Conservation (phyloP, 1,140 invertebrate species). For the Drosophila aff. region DNA sequence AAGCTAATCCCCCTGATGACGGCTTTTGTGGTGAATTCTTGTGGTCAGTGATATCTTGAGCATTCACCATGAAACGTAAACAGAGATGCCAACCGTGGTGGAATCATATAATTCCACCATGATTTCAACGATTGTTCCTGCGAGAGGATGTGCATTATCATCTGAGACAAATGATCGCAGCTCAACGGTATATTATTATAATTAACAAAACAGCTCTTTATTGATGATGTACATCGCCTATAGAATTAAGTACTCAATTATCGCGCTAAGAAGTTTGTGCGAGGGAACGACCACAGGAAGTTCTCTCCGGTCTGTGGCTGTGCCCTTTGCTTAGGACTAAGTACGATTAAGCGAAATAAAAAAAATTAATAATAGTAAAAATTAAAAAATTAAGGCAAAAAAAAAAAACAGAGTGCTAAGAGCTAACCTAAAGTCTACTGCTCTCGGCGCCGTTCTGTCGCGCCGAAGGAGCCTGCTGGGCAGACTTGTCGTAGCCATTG, state of each 20-base stretch:
- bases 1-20: too few relatives aligned
- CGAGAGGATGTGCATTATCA: too few relatives aligned
- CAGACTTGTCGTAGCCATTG: slow-evolving; percentile 74
- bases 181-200: background rate
- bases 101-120: too few relatives aligned
- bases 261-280: slow-evolving; percentile 21
- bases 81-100: too few relatives aligned
- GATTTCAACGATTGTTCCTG: background rate
- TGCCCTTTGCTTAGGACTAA: slow-evolving; percentile 39
- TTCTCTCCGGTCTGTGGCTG: background rate
- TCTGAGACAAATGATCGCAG: background rate
- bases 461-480: slow-evolving; percentile 36
- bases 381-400: too few relatives aligned
- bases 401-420: slow-evolving; percentile 42
- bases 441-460: slow-evolving; percentile 71
- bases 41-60: too few relatives aligned
- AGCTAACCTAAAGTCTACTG: slow-evolving; percentile 77
- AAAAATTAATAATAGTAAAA: slow-evolving; percentile 49
- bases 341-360: slow-evolving; percentile 54
- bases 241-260: slow-evolving; percentile 37
- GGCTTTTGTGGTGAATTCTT: too few relatives aligned
- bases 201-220: slow-evolving; percentile 69
- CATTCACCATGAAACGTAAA: too few relatives aligned
- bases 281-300: background rate
- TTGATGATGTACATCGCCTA: slow-evolving; percentile 33